phyloP scores from a whole-genome alignment of 2,113 vertebrate species.

The Panthera leo region DNA sequence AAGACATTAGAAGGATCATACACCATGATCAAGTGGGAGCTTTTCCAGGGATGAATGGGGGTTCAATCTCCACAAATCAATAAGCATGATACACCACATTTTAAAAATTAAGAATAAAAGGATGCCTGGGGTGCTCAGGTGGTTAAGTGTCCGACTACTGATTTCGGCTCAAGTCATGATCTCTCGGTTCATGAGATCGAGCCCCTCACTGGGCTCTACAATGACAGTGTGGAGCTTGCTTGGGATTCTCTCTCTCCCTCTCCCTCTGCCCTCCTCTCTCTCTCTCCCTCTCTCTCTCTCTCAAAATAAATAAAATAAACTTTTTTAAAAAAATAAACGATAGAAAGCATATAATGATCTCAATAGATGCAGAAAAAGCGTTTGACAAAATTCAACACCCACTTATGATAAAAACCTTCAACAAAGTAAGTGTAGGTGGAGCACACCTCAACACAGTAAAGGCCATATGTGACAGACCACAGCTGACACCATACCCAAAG shows the following conservation, averaged over 20 bases:
- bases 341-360: background rate
- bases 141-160: too few species aligned
- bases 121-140: too few species aligned
- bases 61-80: background rate
- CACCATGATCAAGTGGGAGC: background rate
- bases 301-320: too few species aligned
- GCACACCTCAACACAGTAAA: background rate
- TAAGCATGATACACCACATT: background rate
- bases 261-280: too few species aligned
- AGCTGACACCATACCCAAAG: background rate
- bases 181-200: too few species aligned
- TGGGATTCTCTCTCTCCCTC: too few species aligned
- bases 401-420: background rate
- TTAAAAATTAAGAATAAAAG: background rate
- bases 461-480: background rate
- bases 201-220: too few species aligned
- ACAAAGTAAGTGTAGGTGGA: background rate
- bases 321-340: background rate
- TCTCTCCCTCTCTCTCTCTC: too few species aligned
- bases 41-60: background rate
- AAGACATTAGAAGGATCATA: background rate
- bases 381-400: background rate
- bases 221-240: too few species aligned
- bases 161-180: too few species aligned
- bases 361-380: background rate